Conservation (phyloP, 2,797 vertebrate species). For the Cottoperca gobio region DNA sequence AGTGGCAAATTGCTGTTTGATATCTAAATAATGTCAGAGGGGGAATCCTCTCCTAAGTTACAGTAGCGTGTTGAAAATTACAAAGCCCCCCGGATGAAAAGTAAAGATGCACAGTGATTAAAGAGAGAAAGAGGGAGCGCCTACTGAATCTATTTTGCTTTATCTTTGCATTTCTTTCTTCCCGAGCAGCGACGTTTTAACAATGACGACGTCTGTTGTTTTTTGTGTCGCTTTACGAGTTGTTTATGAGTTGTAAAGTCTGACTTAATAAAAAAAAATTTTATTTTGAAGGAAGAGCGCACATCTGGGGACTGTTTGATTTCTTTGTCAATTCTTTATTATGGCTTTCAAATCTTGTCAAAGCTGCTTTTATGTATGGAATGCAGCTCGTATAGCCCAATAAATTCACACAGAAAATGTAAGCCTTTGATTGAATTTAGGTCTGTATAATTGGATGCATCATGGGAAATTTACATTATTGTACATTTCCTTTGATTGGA, state of each 20-base stretch:
- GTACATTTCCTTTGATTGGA: background rate
- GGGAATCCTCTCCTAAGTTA: constrained; percentile 52
- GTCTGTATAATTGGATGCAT: background rate
- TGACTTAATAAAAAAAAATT: constrained; percentile 14
- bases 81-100: constrained; percentile 55
- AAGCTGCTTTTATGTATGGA: constrained; percentile 18
- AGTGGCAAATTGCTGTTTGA: constrained; percentile 80
- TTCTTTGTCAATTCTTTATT: constrained; percentile 14
- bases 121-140: constrained; percentile 56
- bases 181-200: constrained; percentile 23
- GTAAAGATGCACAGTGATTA: constrained; percentile 75
- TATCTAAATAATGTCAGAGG: constrained; percentile 77
- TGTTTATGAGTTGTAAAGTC: constrained; percentile 41
- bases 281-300: constrained; percentile 29
- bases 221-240: constrained; percentile 7
- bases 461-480: background rate
- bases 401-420: background rate
- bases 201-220: constrained; percentile 11
- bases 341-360: constrained; percentile 4
- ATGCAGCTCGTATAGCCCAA: background rate
- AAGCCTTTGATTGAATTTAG: background rate
- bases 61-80: constrained; percentile 59
- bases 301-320: constrained; percentile 10
- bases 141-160: constrained; percentile 51
- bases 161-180: constrained; percentile 36